Percentiles rank a stretch among this genome's conserved stretches.
Conservation (phyloP, 2,888 invertebrate species). For the Bellardia pandia region DNA sequence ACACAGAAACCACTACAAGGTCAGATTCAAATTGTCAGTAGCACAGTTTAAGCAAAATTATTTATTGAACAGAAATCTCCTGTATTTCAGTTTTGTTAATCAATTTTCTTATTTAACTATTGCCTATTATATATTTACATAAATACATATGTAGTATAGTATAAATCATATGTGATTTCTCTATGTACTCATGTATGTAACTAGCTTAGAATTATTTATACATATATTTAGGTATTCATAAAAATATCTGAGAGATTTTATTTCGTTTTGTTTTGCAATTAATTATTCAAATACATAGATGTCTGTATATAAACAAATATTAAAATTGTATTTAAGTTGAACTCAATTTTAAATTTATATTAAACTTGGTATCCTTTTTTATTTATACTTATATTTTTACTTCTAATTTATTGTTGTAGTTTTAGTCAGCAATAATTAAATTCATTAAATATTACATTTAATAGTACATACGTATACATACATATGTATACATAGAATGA, state of each 20-base stretch:
- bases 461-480: too few relatives aligned
- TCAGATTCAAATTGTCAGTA: constrained; percentile 72
- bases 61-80: background rate
- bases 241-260: too few relatives aligned
- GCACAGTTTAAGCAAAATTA: constrained; percentile 67
- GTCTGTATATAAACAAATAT: too few relatives aligned
- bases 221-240: background rate
- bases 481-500: too few relatives aligned
- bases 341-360: too few relatives aligned
- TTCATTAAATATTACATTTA: too few relatives aligned
- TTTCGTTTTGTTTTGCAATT: constrained; percentile 6
- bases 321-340: too few relatives aligned
- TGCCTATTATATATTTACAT: too few relatives aligned
- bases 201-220: background rate
- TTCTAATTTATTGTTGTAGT: background rate
- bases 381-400: background rate
- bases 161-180: background rate
- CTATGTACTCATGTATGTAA: background rate
- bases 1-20: constrained; percentile 44
- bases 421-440: background rate
- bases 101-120: too few relatives aligned
- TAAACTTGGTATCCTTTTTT: too few relatives aligned
- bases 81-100: too few relatives aligned
- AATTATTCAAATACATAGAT: background rate
- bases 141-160: background rate